These are phyloP conservation scores for Cyphomyrmex costatus DNA, from an alignment of 1,140 invertebrate genomes.

Conservation along the genomic window DNA sequence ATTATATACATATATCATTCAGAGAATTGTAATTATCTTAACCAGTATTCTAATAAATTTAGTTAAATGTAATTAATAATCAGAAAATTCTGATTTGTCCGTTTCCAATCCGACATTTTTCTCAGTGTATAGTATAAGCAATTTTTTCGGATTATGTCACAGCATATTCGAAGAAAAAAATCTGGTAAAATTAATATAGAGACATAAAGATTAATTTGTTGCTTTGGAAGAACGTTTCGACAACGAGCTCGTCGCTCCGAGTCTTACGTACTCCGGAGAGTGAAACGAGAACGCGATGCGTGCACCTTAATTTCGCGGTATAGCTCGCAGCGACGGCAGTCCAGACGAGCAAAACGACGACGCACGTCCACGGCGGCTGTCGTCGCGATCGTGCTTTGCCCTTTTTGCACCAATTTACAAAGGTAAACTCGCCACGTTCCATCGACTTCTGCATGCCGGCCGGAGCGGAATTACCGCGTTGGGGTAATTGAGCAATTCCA, in stretches of 20 bases:
- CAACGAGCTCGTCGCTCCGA: slow-evolving; percentile 14
- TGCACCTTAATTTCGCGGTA: slow-evolving; percentile 62
- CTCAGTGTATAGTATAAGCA: no score
- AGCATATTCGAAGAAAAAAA: no score
- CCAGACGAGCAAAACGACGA: slow-evolving; percentile 20
- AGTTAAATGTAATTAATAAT: no score
- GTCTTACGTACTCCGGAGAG: background rate
- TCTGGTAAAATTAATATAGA: background rate
- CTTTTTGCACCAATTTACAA: slow-evolving; percentile 76
- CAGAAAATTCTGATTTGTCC: no score
- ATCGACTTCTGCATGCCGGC: slow-evolving; percentile 59
- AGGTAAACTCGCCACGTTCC: slow-evolving; percentile 75
- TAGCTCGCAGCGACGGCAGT: slow-evolving; percentile 49
- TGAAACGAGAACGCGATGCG: slow-evolving; percentile 28
- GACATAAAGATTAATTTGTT: background rate
- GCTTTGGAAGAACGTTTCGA: background rate
- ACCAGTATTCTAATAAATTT: no score
- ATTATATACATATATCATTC: no score
- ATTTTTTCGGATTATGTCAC: background rate
- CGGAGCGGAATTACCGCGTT: slow-evolving; percentile 60
- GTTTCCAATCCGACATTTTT: no score
- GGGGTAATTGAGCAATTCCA: slow-evolving; percentile 78
- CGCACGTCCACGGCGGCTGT: slow-evolving; percentile 58
- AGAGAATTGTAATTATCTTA: no score
- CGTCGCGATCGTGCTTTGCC: slow-evolving; percentile 62